phyloP scores from a whole-genome alignment of 2,113 vertebrate species.

The Toxostoma redivivum region DNA sequence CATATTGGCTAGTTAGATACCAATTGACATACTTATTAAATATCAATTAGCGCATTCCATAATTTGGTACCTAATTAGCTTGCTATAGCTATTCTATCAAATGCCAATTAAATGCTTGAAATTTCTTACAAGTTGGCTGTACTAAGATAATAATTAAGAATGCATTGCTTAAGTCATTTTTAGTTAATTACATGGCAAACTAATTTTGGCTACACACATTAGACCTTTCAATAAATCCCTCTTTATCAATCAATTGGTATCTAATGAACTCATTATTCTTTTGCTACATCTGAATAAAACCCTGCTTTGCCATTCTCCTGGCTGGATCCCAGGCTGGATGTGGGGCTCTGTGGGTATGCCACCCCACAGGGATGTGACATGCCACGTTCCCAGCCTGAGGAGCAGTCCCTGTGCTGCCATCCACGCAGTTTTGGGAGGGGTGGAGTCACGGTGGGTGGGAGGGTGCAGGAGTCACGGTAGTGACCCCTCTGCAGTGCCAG shows the following conservation, averaged over 20 bases:
- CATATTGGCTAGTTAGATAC: conserved; percentile 76
- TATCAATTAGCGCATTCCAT: conserved; percentile 78
- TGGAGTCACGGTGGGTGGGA: too few relatives aligned
- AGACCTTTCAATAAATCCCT: conserved; percentile 64
- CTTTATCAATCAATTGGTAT: conserved; percentile 69
- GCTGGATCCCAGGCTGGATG: neutral
- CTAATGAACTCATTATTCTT: conserved; percentile 66
- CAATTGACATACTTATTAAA: conserved; percentile 82
- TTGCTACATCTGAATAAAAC: neutral
- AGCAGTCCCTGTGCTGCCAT: neutral
- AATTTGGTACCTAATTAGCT: conserved; percentile 81
- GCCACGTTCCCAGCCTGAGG: accelerated
- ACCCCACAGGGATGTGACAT: accelerated
- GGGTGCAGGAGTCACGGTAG: neutral
- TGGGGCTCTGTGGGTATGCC: neutral
- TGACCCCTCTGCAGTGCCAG: neutral
- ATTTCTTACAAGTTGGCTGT: conserved; percentile 68
- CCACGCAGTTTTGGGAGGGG: neutral
- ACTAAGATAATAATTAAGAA: conserved; percentile 72
- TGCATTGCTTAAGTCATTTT: conserved; percentile 69
- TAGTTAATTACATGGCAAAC: conserved; percentile 74
- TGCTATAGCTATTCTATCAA: conserved; percentile 77
- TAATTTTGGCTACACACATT: conserved; percentile 70
- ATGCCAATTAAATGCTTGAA: conserved; percentile 79
- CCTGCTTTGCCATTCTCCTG: neutral